Percentiles rank a stretch among this genome's conserved stretches.
These are phyloP conservation scores for Tetanocera ferruginea DNA, from an alignment of 2,888 invertebrate species.

Conservation along the genomic window DNA sequence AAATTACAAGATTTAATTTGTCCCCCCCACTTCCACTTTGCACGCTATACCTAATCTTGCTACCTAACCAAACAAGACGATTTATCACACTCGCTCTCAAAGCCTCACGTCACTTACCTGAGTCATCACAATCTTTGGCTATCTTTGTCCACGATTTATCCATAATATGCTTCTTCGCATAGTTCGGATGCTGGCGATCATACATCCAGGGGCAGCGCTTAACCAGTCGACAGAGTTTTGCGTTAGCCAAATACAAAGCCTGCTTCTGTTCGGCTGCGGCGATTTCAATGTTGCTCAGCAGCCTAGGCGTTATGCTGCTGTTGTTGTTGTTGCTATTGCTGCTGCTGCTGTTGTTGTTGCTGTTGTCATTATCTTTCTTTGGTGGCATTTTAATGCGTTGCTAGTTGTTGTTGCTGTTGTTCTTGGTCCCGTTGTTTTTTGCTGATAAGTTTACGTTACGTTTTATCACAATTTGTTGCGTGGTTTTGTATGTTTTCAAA, in stretches of 20 bases:
- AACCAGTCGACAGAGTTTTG: slow-evolving; percentile 54
- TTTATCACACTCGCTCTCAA: background rate
- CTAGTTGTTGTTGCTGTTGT: slow-evolving; percentile 30
- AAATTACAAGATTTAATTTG: background rate
- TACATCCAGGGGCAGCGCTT: slow-evolving; percentile 55
- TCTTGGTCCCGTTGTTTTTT: slow-evolving; percentile 25
- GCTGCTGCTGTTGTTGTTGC: slow-evolving; percentile 34
- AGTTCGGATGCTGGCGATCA: slow-evolving; percentile 53
- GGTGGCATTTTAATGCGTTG: slow-evolving; percentile 43
- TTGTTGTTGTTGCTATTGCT: slow-evolving; percentile 11
- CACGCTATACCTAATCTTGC: background rate
- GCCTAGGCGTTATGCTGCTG: slow-evolving; percentile 3
- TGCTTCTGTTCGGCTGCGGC: slow-evolving; percentile 48
- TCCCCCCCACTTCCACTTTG: background rate
- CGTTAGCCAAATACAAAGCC: slow-evolving; percentile 47
- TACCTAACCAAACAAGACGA: background rate
- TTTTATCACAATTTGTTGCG: slow-evolving; percentile 39
- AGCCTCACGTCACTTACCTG: slow-evolving; percentile 46
- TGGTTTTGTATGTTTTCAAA: background rate
- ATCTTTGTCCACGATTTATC: slow-evolving; percentile 56
- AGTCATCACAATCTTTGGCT: slow-evolving; percentile 54
- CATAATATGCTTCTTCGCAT: slow-evolving; percentile 53
- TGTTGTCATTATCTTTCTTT: slow-evolving; percentile 40
- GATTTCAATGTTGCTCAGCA: slow-evolving; percentile 10
- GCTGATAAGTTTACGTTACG: background rate